Evolutionary conservation across 2,888 invertebrate genomes (phyloP).

Genomic region (Lasioglossum morio): DNA sequence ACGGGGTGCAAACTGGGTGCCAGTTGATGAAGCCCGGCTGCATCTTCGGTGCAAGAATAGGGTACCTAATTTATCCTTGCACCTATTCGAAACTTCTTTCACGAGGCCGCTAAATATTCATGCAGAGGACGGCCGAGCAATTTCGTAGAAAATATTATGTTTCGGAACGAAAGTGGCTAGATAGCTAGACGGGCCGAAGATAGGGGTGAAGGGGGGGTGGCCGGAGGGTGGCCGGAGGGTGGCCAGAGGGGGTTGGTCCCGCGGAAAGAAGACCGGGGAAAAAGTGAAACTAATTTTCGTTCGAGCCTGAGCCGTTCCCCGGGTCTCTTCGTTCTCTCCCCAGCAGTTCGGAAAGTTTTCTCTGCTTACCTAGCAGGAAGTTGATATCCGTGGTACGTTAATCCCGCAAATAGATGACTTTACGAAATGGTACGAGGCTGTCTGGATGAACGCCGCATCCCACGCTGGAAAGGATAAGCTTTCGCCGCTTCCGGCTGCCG

Average conservation of each 20-base stretch:
- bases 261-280: conserved; percentile 41
- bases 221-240: not conserved
- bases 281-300: conserved; percentile 74
- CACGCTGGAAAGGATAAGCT: conserved; percentile 71
- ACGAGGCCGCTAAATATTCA: conserved; percentile 68
- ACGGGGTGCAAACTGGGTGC: not conserved
- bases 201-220: conserved; percentile 13
- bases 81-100: conserved; percentile 47
- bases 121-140: conserved; percentile 67
- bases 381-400: conserved; percentile 71
- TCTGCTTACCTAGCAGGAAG: conserved; percentile 71
- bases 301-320: conserved; percentile 55
- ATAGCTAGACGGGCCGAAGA: conserved; percentile 14
- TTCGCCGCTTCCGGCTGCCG: conserved; percentile 33
- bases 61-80: conserved; percentile 44
- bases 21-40: not conserved
- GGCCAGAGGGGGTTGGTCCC: not conserved
- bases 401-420: conserved; percentile 74
- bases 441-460: conserved; percentile 64
- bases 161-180: conserved; percentile 59
- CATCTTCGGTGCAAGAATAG: not conserved
- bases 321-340: conserved; percentile 39
- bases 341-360: conserved; percentile 64
- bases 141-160: conserved; percentile 72
- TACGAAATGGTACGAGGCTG: conserved; percentile 69